A percentile compares a stretch with the other conserved stretches of the same genome.
Evolutionary conservation across 1,140 invertebrate genomes (phyloP).

Genomic region (Trinorchestia longiramus): DNA sequence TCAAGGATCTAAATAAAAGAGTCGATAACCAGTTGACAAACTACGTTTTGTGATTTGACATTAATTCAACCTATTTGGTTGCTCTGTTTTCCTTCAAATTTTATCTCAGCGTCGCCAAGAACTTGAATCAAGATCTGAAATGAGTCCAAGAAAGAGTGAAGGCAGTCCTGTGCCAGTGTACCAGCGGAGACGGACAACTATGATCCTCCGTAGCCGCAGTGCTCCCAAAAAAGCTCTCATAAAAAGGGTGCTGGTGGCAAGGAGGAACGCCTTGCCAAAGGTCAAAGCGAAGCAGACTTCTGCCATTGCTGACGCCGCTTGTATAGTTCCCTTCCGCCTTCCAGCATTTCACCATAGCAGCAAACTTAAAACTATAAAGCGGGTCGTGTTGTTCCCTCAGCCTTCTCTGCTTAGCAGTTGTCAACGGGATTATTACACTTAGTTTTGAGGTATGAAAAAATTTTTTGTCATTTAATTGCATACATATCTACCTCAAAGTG

Average conservation of each 20-base stretch:
- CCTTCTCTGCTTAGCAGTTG: not conserved
- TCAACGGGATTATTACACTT: not conserved
- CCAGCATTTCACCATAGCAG: not conserved
- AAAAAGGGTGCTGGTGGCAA: not conserved
- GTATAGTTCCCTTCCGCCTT: not conserved
- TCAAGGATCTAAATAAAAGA: too few species aligned
- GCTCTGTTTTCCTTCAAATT: too few species aligned
- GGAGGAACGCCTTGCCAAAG: slow-evolving; percentile 17
- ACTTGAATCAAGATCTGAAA: too few species aligned
- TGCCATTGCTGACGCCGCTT: not conserved
- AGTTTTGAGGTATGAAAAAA: not conserved
- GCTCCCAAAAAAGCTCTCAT: not conserved
- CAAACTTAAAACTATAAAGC: not conserved
- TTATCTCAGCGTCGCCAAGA: too few species aligned
- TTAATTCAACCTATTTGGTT: too few species aligned
- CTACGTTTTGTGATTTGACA: too few species aligned
- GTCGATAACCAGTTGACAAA: too few species aligned
- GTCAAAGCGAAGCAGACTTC: slow-evolving; percentile 2
- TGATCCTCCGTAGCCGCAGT: not conserved
- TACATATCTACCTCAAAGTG: too few species aligned
- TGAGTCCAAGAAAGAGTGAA: not conserved
- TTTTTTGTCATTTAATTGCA: not conserved
- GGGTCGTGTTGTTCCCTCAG: not conserved
- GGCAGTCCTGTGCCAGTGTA: not conserved
- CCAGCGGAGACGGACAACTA: not conserved